Evolutionary conservation across 2,888 invertebrate species (phyloP).

Genomic region (Rhodophaea formosa): DNA sequence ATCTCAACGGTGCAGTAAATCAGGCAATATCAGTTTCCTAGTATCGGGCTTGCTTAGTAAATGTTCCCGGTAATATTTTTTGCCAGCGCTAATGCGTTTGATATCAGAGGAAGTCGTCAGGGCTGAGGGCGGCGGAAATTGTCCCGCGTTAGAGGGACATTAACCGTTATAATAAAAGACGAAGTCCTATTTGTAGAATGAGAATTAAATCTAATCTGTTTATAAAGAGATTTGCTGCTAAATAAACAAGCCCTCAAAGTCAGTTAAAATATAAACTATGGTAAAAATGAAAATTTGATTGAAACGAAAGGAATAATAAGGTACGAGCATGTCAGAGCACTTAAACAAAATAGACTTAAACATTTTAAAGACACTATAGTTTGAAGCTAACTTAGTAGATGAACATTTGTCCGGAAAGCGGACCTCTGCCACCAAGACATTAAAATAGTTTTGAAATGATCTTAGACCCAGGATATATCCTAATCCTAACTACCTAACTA

Average conservation of each 20-base stretch:
- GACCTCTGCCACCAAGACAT: no score
- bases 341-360: no score
- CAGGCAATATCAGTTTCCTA: conserved; percentile 18
- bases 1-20: conserved; percentile 14
- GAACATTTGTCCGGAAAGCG: no score
- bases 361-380: no score
- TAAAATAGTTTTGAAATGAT: no score
- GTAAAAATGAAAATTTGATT: not conserved
- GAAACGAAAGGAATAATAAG: no score
- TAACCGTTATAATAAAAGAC: conserved; percentile 46
- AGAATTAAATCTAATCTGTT: not conserved
- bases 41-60: conserved; percentile 14
- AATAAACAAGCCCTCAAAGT: not conserved
- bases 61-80: conserved; percentile 34
- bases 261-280: no score
- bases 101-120: conserved; percentile 57
- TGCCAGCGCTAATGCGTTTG: conserved; percentile 51
- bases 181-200: conserved; percentile 19
- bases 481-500: no score
- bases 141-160: conserved; percentile 58
- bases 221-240: not conserved
- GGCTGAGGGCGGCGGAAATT: conserved; percentile 59
- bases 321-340: no score
- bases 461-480: no score
- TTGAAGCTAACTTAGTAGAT: no score